Conservation (phyloP, 2,797 vertebrate genomes). For the Cyprinodon diabolis region DNA sequence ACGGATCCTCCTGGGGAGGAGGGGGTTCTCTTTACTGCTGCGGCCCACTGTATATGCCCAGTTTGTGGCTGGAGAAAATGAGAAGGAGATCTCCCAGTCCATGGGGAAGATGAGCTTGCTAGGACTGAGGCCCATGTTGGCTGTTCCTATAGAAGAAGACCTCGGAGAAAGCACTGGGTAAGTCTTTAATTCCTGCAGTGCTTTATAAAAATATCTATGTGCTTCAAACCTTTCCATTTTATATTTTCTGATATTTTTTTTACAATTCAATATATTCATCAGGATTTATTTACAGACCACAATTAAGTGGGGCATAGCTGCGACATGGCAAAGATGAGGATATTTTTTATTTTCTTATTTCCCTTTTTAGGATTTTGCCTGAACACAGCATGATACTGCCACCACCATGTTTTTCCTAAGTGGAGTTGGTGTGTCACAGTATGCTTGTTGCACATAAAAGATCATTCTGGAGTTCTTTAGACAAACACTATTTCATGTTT, state of each 20-base stretch:
- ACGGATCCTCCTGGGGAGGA: conserved; percentile 78
- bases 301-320: not conserved
- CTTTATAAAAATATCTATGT: not conserved
- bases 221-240: not conserved
- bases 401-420: not conserved
- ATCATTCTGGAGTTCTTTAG: not conserved
- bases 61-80: conserved; percentile 89
- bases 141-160: conserved; percentile 89
- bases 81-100: conserved; percentile 80
- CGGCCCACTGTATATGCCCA: conserved; percentile 87
- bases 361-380: not conserved
- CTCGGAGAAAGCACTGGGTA: conserved; percentile 81
- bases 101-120: conserved; percentile 82
- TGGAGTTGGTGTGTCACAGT: not conserved
- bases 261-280: not conserved
- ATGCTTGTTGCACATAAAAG: not conserved
- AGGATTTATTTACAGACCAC: not conserved
- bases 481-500: not conserved
- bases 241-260: not conserved
- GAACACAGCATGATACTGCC: not conserved
- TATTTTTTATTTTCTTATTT: not conserved
- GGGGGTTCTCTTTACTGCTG: conserved; percentile 76
- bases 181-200: not conserved
- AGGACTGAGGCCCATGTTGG: conserved; percentile 87
- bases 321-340: not conserved